Evolutionary conservation across 2,113 vertebrate species (phyloP).

Genomic region (Cyanoderma ruficeps): DNA sequence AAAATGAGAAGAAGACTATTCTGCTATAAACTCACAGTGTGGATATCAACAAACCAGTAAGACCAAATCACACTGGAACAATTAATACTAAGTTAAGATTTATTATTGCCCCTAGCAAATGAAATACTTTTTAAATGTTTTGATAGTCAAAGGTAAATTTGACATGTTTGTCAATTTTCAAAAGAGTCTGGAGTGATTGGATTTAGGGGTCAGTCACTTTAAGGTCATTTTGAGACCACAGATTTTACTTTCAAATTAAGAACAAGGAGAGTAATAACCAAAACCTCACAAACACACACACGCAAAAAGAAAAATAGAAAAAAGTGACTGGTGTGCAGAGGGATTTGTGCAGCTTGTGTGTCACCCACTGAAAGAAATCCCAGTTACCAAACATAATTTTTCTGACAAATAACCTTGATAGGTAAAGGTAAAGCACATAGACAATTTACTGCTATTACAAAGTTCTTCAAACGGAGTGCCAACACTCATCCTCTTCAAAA

Average conservation of each 20-base stretch:
- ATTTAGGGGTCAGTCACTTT: constrained; percentile 78
- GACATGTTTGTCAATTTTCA: constrained; percentile 80
- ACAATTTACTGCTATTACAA: constrained; percentile 45
- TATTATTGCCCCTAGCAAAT: constrained; percentile 50
- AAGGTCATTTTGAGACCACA: constrained; percentile 75
- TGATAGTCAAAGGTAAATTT: constrained; percentile 64
- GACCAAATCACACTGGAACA: background rate
- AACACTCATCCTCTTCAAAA: constrained; percentile 43
- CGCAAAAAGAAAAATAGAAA: background rate
- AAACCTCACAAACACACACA: constrained; percentile 59
- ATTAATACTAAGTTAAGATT: constrained; percentile 28
- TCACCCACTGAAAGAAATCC: constrained; percentile 28
- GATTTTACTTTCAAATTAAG: constrained; percentile 81
- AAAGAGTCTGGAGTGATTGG: constrained; percentile 73
- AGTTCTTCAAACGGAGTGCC: constrained; percentile 38
- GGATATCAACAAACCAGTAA: background rate
- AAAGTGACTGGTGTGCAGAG: constrained; percentile 31
- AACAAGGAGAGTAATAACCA: constrained; percentile 68
- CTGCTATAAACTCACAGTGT: background rate
- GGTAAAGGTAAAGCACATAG: constrained; percentile 32
- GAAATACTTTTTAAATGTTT: constrained; percentile 71
- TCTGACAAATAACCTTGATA: constrained; percentile 80
- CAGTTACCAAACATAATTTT: constrained; percentile 67
- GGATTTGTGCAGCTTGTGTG: constrained; percentile 59
- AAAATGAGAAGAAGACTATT: constrained; percentile 6